Evolutionary conservation across 2,888 invertebrate genomes (phyloP), one percentile per base, ranked within the genome.

Genomic region (Bimastos eiseni): DNA sequence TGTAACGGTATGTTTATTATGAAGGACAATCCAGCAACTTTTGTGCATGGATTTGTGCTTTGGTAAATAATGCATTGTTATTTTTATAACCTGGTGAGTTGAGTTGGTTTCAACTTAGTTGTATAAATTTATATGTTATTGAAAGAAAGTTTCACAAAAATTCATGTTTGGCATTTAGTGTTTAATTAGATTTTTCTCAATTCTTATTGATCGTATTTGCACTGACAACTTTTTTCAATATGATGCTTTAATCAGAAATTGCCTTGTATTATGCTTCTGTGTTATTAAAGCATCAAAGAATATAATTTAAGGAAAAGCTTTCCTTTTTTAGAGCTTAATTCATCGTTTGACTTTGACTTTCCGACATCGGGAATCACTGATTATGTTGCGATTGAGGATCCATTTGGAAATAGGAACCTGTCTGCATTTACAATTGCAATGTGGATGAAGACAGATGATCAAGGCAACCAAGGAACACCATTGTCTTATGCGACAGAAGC

Each of bases 391-490:
- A 93, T 96, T 84, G 94, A 95, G 49, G 96, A 96, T 3, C 96
- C 96, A 4, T 92, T 89, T 88, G 84, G 83, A 36, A 33, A 37
- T 17, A 36, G 34, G 24, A 94, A 94, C 34, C 95, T 94, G 92
- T 93, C 92, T 30, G 93, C 96, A 95, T 95, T 96, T 33, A 96
- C 96, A 1, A 95, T 96, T 83, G 96, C 97, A 93, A 95, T 96
- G 88, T 97, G 97, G 97, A 95, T 97, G 93, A 96, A 96, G 93
- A 96, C 96, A 0, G 93, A 94, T 38, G 97, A 97, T 93, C 96
- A 94, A 24, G 95, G 96, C 88, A 97, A 97, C 94, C 97, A 97
- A 93, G 97, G 97, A 24, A 97, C 97, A 0, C 95, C 97, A 15
- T 94, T 97, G 55, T 97, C 97, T 0, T 97, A 97, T 93, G 97